Evolutionary conservation across 2,888 invertebrate genomes (phyloP), one percentile per base, ranked within the genome.

Genomic region (Hipparchia sbordonii): DNA sequence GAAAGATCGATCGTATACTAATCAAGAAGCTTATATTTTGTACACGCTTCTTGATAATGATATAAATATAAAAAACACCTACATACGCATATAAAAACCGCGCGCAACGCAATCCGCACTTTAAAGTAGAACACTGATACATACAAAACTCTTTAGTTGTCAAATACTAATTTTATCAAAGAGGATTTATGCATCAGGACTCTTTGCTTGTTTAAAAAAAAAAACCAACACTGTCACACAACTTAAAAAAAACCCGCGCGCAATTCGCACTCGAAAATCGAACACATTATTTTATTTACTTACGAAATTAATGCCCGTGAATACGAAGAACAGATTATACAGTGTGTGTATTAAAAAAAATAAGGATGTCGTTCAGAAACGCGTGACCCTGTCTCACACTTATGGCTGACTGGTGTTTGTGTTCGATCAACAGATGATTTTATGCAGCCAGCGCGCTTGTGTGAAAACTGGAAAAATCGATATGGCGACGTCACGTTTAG

Each of bases 351-450:
- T 52, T 12, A 63, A 45, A 8, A 62, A 79, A 82, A 84, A 85
- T 85, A 87, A 78, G 80, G 79, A 77, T 77, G 78, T 80, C 78
- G 70, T 70, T 46, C 71, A 74, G 81, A 83, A 80, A 87, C 89
- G 88, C 86, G 85, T 81, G 78, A 33, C 51, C 86, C 79, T 85
- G 84, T 75, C 81, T 78, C 80, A 78, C 71, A 77, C 81, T 80
- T 80, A 85, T 89, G 91, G 92, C 92, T 92, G 92, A 92, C 92
- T 92, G 92, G 85, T 70, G 77, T 76, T 60, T 66, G 74, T 70
- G 13, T 71, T 74, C 79, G 82, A 82, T 83, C 90, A 91, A 91
- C 92, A 91, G 90, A 91, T 92, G 91, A 86, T 85, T 89, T 90
- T 89, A 70, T 90, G 89, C 90, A 88, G 73, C 71, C 71, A 82